phyloP scores from a whole-genome alignment of 2,113 vertebrate genomes.

The Phyllostomus hastatus region DNA sequence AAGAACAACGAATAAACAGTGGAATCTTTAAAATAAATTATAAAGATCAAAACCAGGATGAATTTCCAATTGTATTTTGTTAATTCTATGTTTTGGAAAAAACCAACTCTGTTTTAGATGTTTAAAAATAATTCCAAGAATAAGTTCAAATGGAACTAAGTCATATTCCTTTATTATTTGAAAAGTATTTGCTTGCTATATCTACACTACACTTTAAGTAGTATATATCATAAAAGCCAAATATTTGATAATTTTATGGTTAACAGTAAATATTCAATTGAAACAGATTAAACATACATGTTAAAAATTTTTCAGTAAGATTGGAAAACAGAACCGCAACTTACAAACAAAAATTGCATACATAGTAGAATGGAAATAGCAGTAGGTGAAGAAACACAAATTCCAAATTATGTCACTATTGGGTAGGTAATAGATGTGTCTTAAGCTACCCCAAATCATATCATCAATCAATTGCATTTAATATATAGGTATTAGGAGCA shows the following conservation, averaged over 20 bases:
- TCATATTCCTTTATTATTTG: not conserved
- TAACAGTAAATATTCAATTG: not conserved
- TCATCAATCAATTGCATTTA: not conserved
- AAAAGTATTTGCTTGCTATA: constrained; percentile 9
- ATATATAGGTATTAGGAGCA: not conserved
- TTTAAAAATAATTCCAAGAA: not conserved
- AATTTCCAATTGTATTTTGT: not conserved
- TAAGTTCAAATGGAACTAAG: not conserved
- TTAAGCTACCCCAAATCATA: not conserved
- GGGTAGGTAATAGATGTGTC: not conserved
- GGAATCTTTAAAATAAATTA: not conserved
- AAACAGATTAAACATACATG: not conserved
- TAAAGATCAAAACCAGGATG: not conserved
- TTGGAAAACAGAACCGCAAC: not conserved
- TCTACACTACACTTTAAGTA: not conserved
- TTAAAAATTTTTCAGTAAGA: not conserved
- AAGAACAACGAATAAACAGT: not conserved
- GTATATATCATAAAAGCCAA: not conserved
- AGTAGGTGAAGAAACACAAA: not conserved
- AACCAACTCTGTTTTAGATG: not conserved
- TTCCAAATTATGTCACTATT: not conserved
- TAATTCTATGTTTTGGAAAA: not conserved
- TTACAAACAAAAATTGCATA: constrained; percentile 6
- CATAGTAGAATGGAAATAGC: not conserved
- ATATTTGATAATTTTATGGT: not conserved